Evolutionary conservation across 2,797 vertebrate genomes (phyloP).

Genomic region (Setipinna tenuifilis): DNA sequence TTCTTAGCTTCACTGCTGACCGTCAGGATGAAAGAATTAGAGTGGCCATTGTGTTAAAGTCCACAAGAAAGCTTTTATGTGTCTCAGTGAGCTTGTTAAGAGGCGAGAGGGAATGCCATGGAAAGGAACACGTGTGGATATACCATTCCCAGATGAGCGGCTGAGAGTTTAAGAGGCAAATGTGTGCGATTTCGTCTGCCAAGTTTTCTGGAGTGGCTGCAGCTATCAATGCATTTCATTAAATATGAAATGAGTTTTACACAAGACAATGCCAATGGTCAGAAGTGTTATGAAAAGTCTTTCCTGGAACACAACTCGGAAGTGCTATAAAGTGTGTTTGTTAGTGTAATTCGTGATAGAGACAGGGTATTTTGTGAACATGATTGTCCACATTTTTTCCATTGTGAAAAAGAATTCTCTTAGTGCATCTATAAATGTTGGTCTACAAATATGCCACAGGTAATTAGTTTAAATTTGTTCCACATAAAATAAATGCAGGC

Average conservation of each 20-base stretch:
- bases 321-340: conserved; percentile 66
- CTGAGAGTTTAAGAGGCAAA: conserved; percentile 65
- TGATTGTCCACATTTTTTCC: conserved; percentile 49
- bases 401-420: conserved; percentile 33
- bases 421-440: not conserved
- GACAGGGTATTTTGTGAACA: conserved; percentile 56
- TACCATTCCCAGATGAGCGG: conserved; percentile 62
- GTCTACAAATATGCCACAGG: not conserved
- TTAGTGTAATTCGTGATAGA: conserved; percentile 54
- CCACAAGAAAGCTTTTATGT: conserved; percentile 63
- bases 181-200: conserved; percentile 50
- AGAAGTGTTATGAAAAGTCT: conserved; percentile 61
- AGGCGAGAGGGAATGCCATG: conserved; percentile 66
- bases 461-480: conserved; percentile 12
- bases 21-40: conserved; percentile 58
- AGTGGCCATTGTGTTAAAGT: conserved; percentile 60
- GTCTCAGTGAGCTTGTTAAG: conserved; percentile 72
- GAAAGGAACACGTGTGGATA: conserved; percentile 64
- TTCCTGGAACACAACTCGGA: conserved; percentile 73
- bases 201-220: conserved; percentile 50
- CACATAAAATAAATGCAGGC: conserved; percentile 5
- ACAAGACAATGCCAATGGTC: conserved; percentile 62
- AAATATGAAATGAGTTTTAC: conserved; percentile 67
- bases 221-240: conserved; percentile 68
- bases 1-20: conserved; percentile 49